Base-by-base conservation (phyloP, 2,888 invertebrate species). In the Oscheius sp. region DNA sequence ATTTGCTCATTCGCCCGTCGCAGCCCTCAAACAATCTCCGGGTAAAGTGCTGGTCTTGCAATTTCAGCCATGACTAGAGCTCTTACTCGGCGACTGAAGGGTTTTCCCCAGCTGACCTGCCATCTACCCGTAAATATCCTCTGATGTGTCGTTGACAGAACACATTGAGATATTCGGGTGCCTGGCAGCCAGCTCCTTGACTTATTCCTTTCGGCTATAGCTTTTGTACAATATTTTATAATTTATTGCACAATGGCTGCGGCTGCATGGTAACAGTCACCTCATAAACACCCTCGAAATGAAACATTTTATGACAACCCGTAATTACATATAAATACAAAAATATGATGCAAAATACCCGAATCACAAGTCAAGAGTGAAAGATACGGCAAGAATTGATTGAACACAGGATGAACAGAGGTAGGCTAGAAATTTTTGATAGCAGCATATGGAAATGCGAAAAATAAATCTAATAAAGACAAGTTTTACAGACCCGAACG, bases 81-180 rank as follows among this genome's bases (percentile, higher is more conserved):
- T 66, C 35, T 66, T 53, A 66, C 66, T 66, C 66, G 66, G 66
- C 66, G 66, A 66, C 29, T 25, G 66, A 52, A 46, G 16, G 49
- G 66, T 46, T 45, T 45, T 13, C 58, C 27, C n/a, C 58, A 13
- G 27, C 35, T 12, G 1, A 5, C 2, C 12, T 25, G 23, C n/a
- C 58, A 58, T 25, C 58, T 58, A 58, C 58, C 58, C 58, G 58
- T 58, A 58, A 58, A 58, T 27, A 58, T 58, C 58, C 58, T 58
- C 58, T 58, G 58, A 25, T 35, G 35, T 58, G 35, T 25, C 58
- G 27, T 25, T 1, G n/a, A n/a, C 13, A 27, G 27, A 49, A 49
- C 35, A 58, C 35, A 58, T 18, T 21, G 29, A 25, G 58, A 25
- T 21, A 27, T 58, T 16, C 58, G 58, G 27, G 58, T 58, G 58